A percentile compares a stretch with the other conserved stretches of the same genome.
These are phyloP conservation scores for Macrobrachium nipponense DNA, from an alignment of 1,140 invertebrate genomes.

Conservation along the genomic window DNA sequence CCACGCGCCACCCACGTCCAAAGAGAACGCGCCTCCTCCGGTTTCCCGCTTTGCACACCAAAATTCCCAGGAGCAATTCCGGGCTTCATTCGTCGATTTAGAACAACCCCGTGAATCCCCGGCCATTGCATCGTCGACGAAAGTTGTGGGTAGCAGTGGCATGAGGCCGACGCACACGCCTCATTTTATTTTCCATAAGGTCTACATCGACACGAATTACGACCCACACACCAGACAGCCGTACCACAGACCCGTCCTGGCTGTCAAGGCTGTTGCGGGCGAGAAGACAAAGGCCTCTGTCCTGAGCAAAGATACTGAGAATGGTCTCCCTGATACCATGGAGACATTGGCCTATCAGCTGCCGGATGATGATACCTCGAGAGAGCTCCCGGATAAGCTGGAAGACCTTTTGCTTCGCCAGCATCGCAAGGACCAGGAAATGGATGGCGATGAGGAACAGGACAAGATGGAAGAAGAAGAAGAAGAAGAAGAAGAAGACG, in stretches of 20 bases:
- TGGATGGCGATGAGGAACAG: background rate
- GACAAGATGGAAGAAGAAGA: background rate
- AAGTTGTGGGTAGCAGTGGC: no score
- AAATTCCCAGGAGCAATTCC: no score
- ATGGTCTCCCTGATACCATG: background rate
- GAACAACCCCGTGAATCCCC: no score
- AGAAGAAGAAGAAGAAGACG: background rate
- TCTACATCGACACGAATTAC: constrained; percentile 27
- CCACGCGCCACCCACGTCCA: no score
- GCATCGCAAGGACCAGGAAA: background rate
- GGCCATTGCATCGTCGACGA: no score
- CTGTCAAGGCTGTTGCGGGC: constrained; percentile 15
- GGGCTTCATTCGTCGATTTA: no score
- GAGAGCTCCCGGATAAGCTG: constrained; percentile 17
- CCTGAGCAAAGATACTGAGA: background rate
- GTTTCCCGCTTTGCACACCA: no score
- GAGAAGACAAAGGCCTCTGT: background rate
- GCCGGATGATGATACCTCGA: background rate
- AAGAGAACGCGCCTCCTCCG: no score
- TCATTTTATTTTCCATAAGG: constrained; percentile 39
- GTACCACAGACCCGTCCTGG: constrained; percentile 39
- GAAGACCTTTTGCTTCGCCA: background rate
- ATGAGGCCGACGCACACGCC: background rate
- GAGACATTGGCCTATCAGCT: background rate
- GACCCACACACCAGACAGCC: constrained; percentile 21